Evolutionary conservation across 2,797 vertebrate species (phyloP).

Genomic region (Miichthys miiuy): DNA sequence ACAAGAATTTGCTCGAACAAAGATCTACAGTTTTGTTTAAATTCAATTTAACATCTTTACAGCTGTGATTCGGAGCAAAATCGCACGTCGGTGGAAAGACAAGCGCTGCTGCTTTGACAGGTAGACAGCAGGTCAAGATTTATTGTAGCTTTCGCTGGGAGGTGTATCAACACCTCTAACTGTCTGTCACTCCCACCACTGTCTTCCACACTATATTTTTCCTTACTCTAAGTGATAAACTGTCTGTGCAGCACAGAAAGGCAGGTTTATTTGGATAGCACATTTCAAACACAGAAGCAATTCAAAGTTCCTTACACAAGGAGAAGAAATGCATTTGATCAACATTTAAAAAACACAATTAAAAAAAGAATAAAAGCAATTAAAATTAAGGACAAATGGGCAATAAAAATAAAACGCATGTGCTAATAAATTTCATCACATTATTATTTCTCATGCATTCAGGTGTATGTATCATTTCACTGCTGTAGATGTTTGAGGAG

Average conservation of each 20-base stretch:
- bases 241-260: background rate
- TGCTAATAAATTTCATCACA: no score
- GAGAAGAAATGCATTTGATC: background rate
- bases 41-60: conserved; percentile 30
- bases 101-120: conserved; percentile 39
- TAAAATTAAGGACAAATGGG: background rate
- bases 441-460: no score
- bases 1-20: conserved; percentile 30
- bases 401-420: no score
- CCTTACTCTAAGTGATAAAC: conserved; percentile 32
- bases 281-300: conserved; percentile 11
- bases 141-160: conserved; percentile 35
- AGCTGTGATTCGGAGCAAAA: conserved; percentile 17
- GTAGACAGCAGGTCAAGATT: conserved; percentile 49
- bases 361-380: background rate
- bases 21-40: conserved; percentile 33
- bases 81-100: background rate
- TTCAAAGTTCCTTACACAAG: background rate
- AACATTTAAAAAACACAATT: background rate
- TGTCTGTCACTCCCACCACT: conserved; percentile 40
- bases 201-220: conserved; percentile 34
- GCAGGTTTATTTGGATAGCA: background rate
- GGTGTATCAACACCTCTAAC: conserved; percentile 37
- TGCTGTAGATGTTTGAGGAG: no score
- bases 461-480: no score